A percentile compares a stretch with the other conserved stretches of the same genome.
Evolutionary conservation across 2,888 invertebrate species (phyloP).

Genomic region (Ichneumon xanthorius): DNA sequence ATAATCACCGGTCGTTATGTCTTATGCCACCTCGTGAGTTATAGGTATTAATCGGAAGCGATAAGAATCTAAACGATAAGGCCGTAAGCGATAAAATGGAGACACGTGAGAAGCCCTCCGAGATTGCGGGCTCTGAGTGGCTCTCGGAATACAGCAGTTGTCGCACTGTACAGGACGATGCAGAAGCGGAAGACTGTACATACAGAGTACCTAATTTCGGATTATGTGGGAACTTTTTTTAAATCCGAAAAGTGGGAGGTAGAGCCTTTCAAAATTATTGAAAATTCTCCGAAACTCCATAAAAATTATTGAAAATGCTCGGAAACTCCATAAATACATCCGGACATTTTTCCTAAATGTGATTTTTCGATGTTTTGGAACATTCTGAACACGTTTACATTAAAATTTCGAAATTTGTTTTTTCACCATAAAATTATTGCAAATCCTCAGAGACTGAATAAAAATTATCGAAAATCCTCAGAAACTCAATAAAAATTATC

Average conservation of each 20-base stretch:
- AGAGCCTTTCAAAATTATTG: too few relatives aligned
- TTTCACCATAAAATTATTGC: too few relatives aligned
- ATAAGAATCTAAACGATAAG: constrained; percentile 56
- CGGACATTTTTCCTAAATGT: too few relatives aligned
- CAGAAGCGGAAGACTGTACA: not conserved
- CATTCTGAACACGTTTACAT: too few relatives aligned
- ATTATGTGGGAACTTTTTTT: not conserved
- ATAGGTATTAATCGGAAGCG: constrained; percentile 36
- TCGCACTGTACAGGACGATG: not conserved
- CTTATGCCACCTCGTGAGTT: constrained; percentile 27
- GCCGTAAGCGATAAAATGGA: constrained; percentile 44
- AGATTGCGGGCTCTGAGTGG: not conserved
- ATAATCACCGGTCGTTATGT: constrained; percentile 13
- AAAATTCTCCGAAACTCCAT: too few relatives aligned
- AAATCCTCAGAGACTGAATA: too few relatives aligned
- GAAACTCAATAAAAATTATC: too few relatives aligned
- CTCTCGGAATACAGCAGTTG: not conserved
- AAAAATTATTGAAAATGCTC: too few relatives aligned
- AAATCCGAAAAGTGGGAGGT: not conserved
- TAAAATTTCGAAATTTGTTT: too few relatives aligned
- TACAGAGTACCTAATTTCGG: not conserved
- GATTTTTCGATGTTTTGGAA: too few relatives aligned
- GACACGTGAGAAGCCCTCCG: constrained; percentile 34
- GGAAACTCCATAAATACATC: too few relatives aligned
- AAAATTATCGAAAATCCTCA: too few relatives aligned